Base-by-base conservation (phyloP, 1,140 invertebrate species). In the Listronotus oregonensis region DNA sequence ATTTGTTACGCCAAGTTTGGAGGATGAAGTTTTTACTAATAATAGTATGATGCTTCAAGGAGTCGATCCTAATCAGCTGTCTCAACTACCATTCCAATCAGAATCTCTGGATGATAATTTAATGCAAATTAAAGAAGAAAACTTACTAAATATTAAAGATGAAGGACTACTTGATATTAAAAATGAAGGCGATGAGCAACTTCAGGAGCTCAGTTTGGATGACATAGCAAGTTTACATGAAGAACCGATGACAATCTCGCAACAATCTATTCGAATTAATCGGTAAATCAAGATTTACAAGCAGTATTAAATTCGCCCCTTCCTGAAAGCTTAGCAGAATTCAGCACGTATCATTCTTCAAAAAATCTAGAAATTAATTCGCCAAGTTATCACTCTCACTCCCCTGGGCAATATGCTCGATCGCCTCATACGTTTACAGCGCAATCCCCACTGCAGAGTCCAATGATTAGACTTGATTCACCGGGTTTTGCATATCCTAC, bases 401-500 rank as follows among this genome's bases (percentile, higher is more conserved):
- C 77, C 27, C 75, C 74, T 14, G 76, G 70, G 34, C 73, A 73
- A 62, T 76, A 75, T 49, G 67, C 73, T 0, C 72, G 71, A 17
- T 79, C 78, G 40, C 83, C 80, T 4, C 83, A 85, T 64, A 81
- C 81, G 1, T 74, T 83, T 47, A 79, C 81, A 18, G 79, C 81
- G 1, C 82, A 83, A 57, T 83, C 82, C 1, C 84, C 85, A 0
- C 58, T 86, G 27, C 83, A 78, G 64, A 92, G 90, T n/a, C 88
- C 87, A 0, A 69, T 88, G 6, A 82, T 83, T 5, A 77, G 82
- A 64, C 84, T 84, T 71, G 83, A 85, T 71, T 83, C 85, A 60
- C 86, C 86, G 14, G 87, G 86, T 61, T 86, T 90, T 67, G 87
- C 90, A 9, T 93, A 93, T 78, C 90, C 91, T 9, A 92, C 91